A percentile compares a stretch with the other conserved stretches of the same genome.
Evolutionary conservation across 2,888 invertebrate species (phyloP).

Genomic region (Alentia gelatinosa): DNA sequence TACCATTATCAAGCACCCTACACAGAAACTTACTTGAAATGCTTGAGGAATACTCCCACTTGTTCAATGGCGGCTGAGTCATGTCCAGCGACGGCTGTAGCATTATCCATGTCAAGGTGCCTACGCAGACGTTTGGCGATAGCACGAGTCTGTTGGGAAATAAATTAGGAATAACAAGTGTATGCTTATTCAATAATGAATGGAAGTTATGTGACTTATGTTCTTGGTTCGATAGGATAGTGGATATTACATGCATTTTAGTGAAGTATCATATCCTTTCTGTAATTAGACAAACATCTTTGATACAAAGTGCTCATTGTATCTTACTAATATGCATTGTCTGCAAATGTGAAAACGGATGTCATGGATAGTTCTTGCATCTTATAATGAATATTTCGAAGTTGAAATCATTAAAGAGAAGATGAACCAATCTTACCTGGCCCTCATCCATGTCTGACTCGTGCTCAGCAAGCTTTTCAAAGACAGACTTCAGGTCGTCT

Average conservation of each 20-base stretch:
- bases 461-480: constrained; percentile 26
- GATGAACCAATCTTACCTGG: constrained; percentile 45
- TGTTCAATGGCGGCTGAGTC: constrained; percentile 12
- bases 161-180: not conserved
- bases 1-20: no score
- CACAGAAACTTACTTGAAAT: constrained; percentile 49
- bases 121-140: not conserved
- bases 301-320: no score
- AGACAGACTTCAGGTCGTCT: not conserved
- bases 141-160: not conserved
- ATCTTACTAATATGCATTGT: no score
- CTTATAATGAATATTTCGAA: no score
- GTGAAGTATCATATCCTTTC: no score
- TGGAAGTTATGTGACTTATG: no score
- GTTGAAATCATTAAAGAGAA: no score
- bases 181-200: not conserved
- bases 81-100: not conserved
- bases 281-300: no score
- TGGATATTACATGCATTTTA: no score
- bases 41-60: constrained; percentile 27
- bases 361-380: no score
- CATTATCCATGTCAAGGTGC: not conserved
- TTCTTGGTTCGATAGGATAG: no score
- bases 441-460: constrained; percentile 32
- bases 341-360: no score